phyloP scores from a whole-genome alignment of 1,140 invertebrate species.

The Panulirus ornatus region DNA sequence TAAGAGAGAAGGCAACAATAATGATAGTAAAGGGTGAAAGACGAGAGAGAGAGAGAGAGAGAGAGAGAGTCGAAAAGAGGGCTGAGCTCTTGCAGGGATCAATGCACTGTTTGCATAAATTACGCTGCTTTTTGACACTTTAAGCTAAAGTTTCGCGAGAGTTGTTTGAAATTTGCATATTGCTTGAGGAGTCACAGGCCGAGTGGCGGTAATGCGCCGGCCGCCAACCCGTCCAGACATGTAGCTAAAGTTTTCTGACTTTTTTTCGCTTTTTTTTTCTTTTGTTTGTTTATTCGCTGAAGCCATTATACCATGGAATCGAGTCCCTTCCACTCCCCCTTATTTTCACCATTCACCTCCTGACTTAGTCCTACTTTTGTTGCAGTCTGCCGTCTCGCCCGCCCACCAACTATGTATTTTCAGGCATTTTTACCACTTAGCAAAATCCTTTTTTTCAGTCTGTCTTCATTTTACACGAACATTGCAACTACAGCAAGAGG shows the following conservation, averaged over 20 bases:
- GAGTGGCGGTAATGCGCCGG: constrained; percentile 31
- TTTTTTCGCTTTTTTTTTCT: not conserved
- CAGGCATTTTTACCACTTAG: too few relatives aligned
- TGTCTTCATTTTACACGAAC: too few relatives aligned
- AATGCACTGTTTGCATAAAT: constrained; percentile 60
- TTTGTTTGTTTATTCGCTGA: too few relatives aligned
- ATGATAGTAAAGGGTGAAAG: not conserved
- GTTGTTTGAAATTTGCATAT: constrained; percentile 60
- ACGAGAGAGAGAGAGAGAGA: not conserved
- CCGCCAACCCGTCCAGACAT: constrained; percentile 35
- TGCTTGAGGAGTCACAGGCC: constrained; percentile 28
- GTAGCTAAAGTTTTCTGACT: constrained; percentile 36
- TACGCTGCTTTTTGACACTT: constrained; percentile 58
- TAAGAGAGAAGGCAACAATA: not conserved
- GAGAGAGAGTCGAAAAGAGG: not conserved
- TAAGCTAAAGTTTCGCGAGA: constrained; percentile 50
- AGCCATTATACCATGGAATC: too few relatives aligned
- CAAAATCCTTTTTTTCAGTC: too few relatives aligned
- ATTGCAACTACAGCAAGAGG: too few relatives aligned
- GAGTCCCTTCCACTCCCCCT: too few relatives aligned
- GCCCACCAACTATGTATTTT: too few relatives aligned
- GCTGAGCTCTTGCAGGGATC: constrained; percentile 30
- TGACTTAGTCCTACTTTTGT: too few relatives aligned
- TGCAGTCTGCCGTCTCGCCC: too few relatives aligned
- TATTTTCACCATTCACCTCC: too few relatives aligned